Base-by-base conservation (phyloP, 2,888 invertebrate species). In the Trissoscelio sp. region DNA sequence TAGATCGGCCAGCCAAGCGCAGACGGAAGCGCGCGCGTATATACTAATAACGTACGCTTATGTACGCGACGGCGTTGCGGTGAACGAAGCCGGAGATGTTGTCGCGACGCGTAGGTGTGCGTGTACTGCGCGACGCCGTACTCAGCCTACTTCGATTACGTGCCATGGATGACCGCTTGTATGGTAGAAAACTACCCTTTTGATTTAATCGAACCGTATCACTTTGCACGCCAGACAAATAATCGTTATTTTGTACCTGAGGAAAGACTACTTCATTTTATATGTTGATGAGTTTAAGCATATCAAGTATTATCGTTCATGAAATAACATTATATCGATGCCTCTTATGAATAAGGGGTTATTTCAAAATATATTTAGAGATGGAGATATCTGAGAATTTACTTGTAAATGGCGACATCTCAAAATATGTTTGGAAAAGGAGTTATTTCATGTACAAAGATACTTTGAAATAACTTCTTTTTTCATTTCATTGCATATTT, bases 1-100 rank as follows among this genome's bases (percentile, higher is more conserved):
- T 83, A 81, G 83, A 83, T 83, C 80, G 80, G 46, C 55, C 78
- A 70, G 75, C 67, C 66, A 62, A 75, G 82, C 82, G 72, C 67
- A 55, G 78, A 75, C 73, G 66, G 77, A 83, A 79, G 69, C 67
- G 81, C 75, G 75, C 79, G 79, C 78, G 78, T 64, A 74, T 74
- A 75, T 73, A 79, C 82, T 75, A 73, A 80, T 81, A 79, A 78
- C 67, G n/a, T n/a, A n/a, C n/a, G 77, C 64, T 74, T 78, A 79
- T 62, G 64, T 51, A 57, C 70, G 73, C 74, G 77, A 73, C 67
- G 51, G 34, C 70, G 42, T 31, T 66, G 74, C 48, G 62, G 72
- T 58, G 18, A 69, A 75, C 62, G 81, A 82, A 74, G 81, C 81
- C 81, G 55, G 69, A 73, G 78, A 67, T 78, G 78, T 78, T 78